Evolutionary conservation across 1,140 invertebrate genomes (phyloP), one percentile per base, ranked within the genome.

Genomic region (Ceratina calcarata): DNA sequence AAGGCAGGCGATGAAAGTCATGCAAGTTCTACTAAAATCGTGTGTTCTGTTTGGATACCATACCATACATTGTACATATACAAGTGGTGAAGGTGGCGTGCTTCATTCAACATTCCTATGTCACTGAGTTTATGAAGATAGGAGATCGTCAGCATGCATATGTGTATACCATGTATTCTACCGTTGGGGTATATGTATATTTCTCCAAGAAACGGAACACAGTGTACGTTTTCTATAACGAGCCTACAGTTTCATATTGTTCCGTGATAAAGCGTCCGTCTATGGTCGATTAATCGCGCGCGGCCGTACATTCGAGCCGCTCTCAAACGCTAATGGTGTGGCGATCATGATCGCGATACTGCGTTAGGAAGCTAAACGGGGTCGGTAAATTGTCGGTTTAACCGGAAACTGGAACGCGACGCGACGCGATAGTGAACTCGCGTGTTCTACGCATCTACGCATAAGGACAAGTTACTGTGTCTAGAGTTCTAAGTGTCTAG

Each of bases 51-150:
- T 22, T 18, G 20, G 45, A 49, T 27, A 49, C 51, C 51, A 49
- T 27, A 49, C 51, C 51, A 49, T 53, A 4, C 12, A 57, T n/a
- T 13, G 15, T 51, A 51, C 22, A 53, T 3, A 45, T 45, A 45
- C 37, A 24, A 37, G 71, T 45, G 8, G 69, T 67, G 57, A 13
- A 51, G 20, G n/a, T 61, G 24, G 70, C 86, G 84, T 86, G 87
- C 85, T 82, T 86, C 85, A 81, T 88, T 78, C 85, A 79, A 32
- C 81, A 83, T 83, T 77, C 85, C 32, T 78, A 60, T 27, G 62
- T 73, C 20, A 53, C 51, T 61, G 53, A 32, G 27, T 32, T 57
- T 68, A 32, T 16, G 55, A n/a, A n/a, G 69, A 27, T 27, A 73
- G 65, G 51, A 45, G 57, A 37, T 18, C 45, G n/a, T 15, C 3